Percentiles rank a stretch among this genome's conserved stretches.
phyloP scores from a whole-genome alignment of 2,888 invertebrate genomes.

The Plutella xylostella region DNA sequence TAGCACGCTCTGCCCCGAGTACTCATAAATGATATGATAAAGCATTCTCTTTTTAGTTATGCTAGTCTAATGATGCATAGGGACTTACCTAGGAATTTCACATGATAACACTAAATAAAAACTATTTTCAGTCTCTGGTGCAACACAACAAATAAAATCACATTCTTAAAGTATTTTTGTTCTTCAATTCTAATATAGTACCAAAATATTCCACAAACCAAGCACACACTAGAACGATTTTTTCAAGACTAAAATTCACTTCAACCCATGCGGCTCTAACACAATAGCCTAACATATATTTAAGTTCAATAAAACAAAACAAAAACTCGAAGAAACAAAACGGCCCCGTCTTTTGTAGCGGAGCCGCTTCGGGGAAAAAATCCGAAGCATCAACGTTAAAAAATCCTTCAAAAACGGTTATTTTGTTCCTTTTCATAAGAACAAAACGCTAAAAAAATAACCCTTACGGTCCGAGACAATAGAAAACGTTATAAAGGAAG shows the following conservation, averaged over 20 bases:
- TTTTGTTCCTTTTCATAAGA: slow-evolving; percentile 2
- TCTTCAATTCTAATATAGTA: no score
- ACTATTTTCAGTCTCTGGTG: no score
- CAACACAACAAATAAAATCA: no score
- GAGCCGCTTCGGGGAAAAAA: slow-evolving; percentile 59
- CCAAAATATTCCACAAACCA: slow-evolving; percentile 34
- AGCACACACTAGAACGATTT: slow-evolving; percentile 56
- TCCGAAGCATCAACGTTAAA: slow-evolving; percentile 38
- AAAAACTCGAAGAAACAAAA: slow-evolving; percentile 50
- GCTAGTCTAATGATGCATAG: no score
- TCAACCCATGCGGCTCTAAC: slow-evolving; percentile 44
- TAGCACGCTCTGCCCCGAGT: no score
- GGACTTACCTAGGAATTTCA: no score
- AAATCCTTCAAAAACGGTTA: slow-evolving; percentile 23
- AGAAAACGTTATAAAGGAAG: slow-evolving; percentile 28
- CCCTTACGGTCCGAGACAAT: slow-evolving; percentile 50
- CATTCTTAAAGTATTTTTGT: no score
- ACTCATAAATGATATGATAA: no score
- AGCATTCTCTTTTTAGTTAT: no score
- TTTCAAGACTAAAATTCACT: slow-evolving; percentile 58
- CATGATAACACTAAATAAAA: no score
- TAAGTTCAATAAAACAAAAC: slow-evolving; percentile 61
- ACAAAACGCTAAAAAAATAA: slow-evolving; percentile 45
- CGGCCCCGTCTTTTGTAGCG: slow-evolving; percentile 47
- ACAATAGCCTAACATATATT: slow-evolving; percentile 66